Evolutionary conservation across 2,888 invertebrate genomes (phyloP).

Genomic region (Yponomeuta evonymella): DNA sequence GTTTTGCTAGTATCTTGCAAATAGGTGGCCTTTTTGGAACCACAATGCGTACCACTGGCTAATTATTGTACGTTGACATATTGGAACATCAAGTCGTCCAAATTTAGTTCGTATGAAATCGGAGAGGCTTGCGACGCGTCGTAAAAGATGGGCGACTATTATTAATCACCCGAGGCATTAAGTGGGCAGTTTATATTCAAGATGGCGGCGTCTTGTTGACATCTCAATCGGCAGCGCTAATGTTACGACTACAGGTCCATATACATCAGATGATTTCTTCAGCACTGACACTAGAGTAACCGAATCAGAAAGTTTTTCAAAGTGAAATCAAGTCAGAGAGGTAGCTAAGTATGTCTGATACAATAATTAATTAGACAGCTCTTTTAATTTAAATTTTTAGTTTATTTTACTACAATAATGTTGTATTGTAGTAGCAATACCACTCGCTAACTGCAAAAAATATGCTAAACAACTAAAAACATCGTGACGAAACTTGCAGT

Average conservation of each 20-base stretch:
- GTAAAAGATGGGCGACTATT: conserved; percentile 44
- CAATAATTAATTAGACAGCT: background rate
- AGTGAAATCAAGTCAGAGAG: background rate
- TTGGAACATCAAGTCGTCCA: conserved; percentile 8
- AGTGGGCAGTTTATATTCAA: conserved; percentile 61
- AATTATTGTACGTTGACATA: background rate
- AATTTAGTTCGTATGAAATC: conserved; percentile 18
- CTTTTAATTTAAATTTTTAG: background rate
- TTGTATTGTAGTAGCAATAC: too few species aligned
- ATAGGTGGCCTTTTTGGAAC: too few species aligned
- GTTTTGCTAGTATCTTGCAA: too few species aligned
- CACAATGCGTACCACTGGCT: background rate
- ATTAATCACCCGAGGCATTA: conserved; percentile 56
- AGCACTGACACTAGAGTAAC: background rate
- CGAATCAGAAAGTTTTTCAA: background rate
- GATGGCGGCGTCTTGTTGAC: conserved; percentile 48
- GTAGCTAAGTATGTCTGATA: background rate
- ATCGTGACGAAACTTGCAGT: too few species aligned
- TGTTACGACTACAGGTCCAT: background rate
- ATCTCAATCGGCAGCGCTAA: conserved; percentile 57
- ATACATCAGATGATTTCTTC: background rate
- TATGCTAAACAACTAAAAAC: too few species aligned
- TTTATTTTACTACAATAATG: too few species aligned
- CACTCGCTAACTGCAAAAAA: too few species aligned
- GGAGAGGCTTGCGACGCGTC: conserved; percentile 43